Percentiles rank a stretch among this genome's conserved stretches.
These are phyloP conservation scores for Macrotus californicus DNA, from an alignment of 2,113 vertebrate species.

Conservation along the genomic window DNA sequence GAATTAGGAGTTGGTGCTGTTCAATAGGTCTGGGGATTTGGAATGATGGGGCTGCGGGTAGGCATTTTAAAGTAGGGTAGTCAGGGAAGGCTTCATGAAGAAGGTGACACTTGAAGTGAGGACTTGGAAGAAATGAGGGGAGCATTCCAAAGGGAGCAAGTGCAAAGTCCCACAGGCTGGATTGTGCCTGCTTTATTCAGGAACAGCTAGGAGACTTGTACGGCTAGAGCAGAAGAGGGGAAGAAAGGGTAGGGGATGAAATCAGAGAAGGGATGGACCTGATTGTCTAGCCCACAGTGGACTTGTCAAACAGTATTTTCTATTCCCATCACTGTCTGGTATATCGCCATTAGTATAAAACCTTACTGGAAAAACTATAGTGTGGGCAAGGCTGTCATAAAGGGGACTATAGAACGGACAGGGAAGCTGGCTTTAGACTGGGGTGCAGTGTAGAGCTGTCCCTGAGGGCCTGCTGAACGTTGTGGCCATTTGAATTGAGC, in stretches of 20 bases:
- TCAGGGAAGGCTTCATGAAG: neutral
- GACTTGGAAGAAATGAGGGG: neutral
- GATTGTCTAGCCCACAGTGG: neutral
- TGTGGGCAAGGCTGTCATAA: neutral
- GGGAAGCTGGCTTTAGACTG: neutral
- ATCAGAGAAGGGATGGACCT: neutral
- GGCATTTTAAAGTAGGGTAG: neutral
- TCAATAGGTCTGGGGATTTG: neutral
- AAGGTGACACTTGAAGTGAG: neutral
- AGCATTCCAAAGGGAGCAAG: neutral
- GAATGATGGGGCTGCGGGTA: neutral
- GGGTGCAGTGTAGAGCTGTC: neutral
- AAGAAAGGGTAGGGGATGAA: neutral
- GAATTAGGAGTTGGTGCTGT: neutral
- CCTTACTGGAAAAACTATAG: conserved; percentile 5
- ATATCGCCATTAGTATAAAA: neutral
- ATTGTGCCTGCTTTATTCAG: neutral
- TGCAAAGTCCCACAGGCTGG: neutral
- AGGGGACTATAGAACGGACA: neutral
- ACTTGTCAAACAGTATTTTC: neutral
- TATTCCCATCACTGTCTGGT: neutral
- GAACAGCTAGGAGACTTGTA: neutral
- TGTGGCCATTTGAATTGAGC: neutral
- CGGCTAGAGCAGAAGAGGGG: neutral
- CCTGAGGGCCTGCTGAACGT: neutral